Evolutionary conservation across 2,797 vertebrate species (phyloP), one percentile per base, ranked within the genome.

Genomic region (Nannoperca australis): DNA sequence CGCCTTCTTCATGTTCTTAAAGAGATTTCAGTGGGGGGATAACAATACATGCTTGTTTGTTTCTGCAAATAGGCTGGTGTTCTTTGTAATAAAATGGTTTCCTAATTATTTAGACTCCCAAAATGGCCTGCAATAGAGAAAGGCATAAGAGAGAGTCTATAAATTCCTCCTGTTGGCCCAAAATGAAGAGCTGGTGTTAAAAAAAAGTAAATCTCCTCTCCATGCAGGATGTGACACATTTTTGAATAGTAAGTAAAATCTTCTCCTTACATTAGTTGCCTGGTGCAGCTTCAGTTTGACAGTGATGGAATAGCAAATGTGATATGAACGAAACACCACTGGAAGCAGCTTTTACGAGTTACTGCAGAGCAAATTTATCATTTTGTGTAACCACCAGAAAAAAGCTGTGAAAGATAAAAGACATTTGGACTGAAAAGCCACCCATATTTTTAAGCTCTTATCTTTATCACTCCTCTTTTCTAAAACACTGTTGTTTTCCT

Each of bases 401-500:
- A 68, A n/a, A 62, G 30, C 17, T n/a, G 49, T 17, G 27, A 55
- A 50, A 45, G 66, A 80, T 10, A 62, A 75, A 47, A 34, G 14
- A 58, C 53, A 62, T 70, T 24, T 71, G 69, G 51, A 54, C 54
- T 38, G 27, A 59, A 54, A 42, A 38, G 5, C 24, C 15, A 11
- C 3, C 42, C 22, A 40, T 44, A 58, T 74, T 56, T 64, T 56
- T 27, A 54, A 49, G 34, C 30, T 66, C 34, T 64, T 40, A 8
- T 65, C 51, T 44, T 59, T 71, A 44, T 50, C 44, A 38, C 22
- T 50, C 1, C 6, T 75, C 10, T 30, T 71, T 44, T 51, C 63
- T 73, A 2, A 11, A 75, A 58, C 18, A 3, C 22, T 65, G 53
- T 20, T 77, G 36, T 7, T 62, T 66, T 53, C 40, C 27, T 63